phyloP scores from a whole-genome alignment of 2,888 invertebrate genomes.

The Lasioglossum calceatum region DNA sequence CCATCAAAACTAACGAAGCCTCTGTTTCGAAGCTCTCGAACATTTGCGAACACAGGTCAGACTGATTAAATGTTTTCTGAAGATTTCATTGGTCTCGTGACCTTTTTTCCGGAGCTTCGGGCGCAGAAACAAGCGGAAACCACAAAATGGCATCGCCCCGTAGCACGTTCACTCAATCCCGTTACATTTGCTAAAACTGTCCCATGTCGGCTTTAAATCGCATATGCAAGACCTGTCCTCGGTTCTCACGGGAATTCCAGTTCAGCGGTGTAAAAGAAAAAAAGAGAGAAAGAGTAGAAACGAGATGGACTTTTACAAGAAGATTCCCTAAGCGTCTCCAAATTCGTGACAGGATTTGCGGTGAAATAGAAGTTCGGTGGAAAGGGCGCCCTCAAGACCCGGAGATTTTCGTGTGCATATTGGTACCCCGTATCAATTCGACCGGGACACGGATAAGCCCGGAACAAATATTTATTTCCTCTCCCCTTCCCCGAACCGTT shows the following conservation, averaged over 20 bases:
- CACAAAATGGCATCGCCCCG: neutral
- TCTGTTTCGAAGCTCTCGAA: neutral
- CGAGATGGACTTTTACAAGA: neutral
- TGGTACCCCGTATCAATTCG: neutral
- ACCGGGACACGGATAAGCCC: neutral
- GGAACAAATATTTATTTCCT: constrained; percentile 7
- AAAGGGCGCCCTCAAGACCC: neutral
- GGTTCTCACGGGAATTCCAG: constrained; percentile 37
- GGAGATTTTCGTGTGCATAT: constrained; percentile 10
- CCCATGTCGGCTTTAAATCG: constrained; percentile 12
- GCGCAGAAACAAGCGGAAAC: neutral
- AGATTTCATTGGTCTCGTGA: neutral
- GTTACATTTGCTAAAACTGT: constrained; percentile 16
- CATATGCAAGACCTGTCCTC: constrained; percentile 14
- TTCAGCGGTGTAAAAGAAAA: neutral
- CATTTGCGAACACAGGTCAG: neutral
- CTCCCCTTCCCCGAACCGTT: neutral
- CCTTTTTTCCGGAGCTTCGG: neutral
- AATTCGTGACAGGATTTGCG: constrained; percentile 46
- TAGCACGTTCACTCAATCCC: neutral
- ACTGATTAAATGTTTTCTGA: neutral
- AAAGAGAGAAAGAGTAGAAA: neutral
- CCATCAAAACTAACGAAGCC: neutral
- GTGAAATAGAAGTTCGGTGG: constrained; percentile 25
- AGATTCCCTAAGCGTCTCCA: constrained; percentile 26